Percentiles rank a stretch among this genome's conserved stretches.
These are phyloP conservation scores for Gibbula magus DNA, from an alignment of 2,888 invertebrate species.

Conservation along the genomic window DNA sequence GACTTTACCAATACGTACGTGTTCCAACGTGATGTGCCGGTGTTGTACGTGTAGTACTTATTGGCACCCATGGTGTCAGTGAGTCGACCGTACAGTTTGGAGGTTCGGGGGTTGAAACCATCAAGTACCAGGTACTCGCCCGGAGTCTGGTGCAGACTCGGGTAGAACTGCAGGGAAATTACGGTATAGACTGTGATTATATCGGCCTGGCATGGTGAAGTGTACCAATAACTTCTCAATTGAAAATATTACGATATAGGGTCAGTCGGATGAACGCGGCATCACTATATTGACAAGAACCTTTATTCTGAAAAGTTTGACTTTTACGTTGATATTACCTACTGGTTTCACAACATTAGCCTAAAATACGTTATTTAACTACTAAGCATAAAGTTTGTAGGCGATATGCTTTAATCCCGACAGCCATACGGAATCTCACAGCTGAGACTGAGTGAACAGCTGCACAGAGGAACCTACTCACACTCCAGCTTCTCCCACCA, in stretches of 20 bases:
- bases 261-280: no score
- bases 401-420: no score
- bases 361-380: no score
- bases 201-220: no score
- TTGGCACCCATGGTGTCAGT: slow-evolving; percentile 45
- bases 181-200: neutral
- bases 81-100: slow-evolving; percentile 41
- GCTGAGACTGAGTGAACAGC: neutral
- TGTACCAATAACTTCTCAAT: no score
- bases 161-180: neutral
- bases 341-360: no score
- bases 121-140: slow-evolving; percentile 44
- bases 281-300: no score
- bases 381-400: no score
- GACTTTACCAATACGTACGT: neutral
- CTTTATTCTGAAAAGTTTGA: no score
- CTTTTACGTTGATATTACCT: no score
- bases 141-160: slow-evolving; percentile 22
- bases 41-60: slow-evolving; percentile 37
- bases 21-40: neutral
- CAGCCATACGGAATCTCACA: no score
- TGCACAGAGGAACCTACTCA: slow-evolving; percentile 20
- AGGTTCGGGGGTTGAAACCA: slow-evolving; percentile 41
- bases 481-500: slow-evolving; percentile 37
- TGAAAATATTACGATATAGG: no score